Evolutionary conservation across 2,797 vertebrate genomes (phyloP), one percentile per base, ranked within the genome.

Genomic region (Danio albolineatus): DNA sequence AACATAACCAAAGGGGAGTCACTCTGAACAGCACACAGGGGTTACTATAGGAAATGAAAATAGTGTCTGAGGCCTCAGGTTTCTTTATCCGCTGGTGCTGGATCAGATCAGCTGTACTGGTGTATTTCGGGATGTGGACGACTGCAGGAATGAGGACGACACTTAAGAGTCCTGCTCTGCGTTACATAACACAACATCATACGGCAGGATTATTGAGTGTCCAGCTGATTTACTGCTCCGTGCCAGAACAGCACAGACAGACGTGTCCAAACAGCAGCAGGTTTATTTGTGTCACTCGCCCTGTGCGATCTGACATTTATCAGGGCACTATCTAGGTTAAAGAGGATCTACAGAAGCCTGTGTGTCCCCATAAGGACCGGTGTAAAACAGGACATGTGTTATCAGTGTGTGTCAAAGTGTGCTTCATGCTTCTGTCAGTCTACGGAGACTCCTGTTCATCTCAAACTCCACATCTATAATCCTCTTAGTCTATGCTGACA

Each of bases 121-220:
- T 74, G 78, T 88, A 88, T 88, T 76, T 85, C 28, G 8, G 48
- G 66, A 6, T 13, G 46, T 67, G 36, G 53, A 21, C 44, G 13
- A 21, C 41, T 4, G 48, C 19, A 56, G 44, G 46, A 43, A 62
- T 65, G 17, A 10, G 53, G 39, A 7, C 4, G 41, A 64, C 64
- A 70, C 48, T 44, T 21, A 71, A 16, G 54, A 71, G 8, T 43
- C 13, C 44, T 13, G n/a, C 61, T 70, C 7, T 5, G 43, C n/a
- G 72, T 82, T 80, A 28, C 28, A 28, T 28, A 28, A 59, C 62
- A 80, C 80, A 82, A 76, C 61, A 39, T 70, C 59, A 62, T 43
- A 62, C 5, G 49, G 38, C 21, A 5, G 14, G 41, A 28, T 76
- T 70, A 46, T 51, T 38, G n/a, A 76, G 41, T 67, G 17, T 12